Evolutionary conservation across 2,113 vertebrate genomes (phyloP), one percentile per base, ranked within the genome.

Genomic region (Gorsachius goisagi): DNA sequence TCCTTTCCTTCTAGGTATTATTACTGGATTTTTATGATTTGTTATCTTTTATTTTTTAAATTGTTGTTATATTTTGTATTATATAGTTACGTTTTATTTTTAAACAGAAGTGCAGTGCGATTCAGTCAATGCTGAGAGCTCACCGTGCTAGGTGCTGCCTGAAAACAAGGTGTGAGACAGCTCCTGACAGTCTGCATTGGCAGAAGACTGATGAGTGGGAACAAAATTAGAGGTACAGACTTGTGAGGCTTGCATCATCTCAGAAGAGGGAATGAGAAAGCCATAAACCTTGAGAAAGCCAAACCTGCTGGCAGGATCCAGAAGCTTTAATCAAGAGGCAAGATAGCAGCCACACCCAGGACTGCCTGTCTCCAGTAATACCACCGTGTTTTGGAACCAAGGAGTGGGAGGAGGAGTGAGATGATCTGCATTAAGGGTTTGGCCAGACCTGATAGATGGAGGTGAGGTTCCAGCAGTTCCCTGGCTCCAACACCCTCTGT

Each of bases 201-300:
- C 59, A 86, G 59, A 20, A 84, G 52, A 52, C 72, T 77, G 37
- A 68, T 68, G 88, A 27, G 75, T 89, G 72, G 73, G 64, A 89
- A 71, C 52, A 67, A 80, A 89, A 85, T 72, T 68, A 96, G 83
- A 94, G 49, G 64, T 39, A 68, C 22, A 72, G 69, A 49, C 64
- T 90, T 96, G 64, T 80, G 87, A 71, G 56, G 45, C 35, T 94
- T 97, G 77, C 90, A 52, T 93, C 83, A 93, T 45, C 73, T 79
- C 62, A 87, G 73, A 67, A 49, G 52, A 74, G 24, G 9, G 60
- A 67, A 80, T 44, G 44, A 45, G 73, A 84, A 92, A 84, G 39
- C 72, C 58, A 8, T 80, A 90, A 84, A 22, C 15, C 80, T 77
- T 90, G 85, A 81, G 85, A 97, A 96, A 94, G 80, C 60, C 64